Evolutionary conservation across 2,797 vertebrate species (phyloP).

Genomic region (Dermochelys coriacea): DNA sequence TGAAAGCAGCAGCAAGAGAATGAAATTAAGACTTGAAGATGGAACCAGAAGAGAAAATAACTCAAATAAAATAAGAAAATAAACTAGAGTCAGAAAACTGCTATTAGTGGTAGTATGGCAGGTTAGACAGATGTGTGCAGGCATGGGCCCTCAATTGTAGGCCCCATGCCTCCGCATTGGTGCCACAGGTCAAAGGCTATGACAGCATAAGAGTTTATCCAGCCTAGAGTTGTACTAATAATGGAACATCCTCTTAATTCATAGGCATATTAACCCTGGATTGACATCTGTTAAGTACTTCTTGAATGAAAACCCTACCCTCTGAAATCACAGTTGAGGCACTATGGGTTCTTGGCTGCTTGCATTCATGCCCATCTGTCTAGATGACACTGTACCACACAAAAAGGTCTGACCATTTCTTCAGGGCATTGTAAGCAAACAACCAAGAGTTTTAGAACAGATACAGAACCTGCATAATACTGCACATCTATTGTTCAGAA

Average conservation of each 20-base stretch:
- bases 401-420: not conserved
- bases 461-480: not conserved
- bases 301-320: not conserved
- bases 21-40: not conserved
- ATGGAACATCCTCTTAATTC: not conserved
- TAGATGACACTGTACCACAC: not conserved
- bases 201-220: not conserved
- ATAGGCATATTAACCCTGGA: not conserved
- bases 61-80: not conserved
- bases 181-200: not conserved
- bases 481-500: not conserved
- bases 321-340: not conserved
- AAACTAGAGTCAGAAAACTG: not conserved
- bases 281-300: not conserved
- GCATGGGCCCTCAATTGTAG: not conserved
- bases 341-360: not conserved
- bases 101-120: not conserved
- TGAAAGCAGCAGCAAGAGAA: not conserved
- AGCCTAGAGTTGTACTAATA: not conserved
- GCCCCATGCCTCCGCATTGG: not conserved
- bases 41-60: not conserved
- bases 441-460: not conserved
- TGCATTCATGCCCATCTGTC: not conserved
- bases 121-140: not conserved
- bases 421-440: not conserved